Evolutionary conservation across 2,113 vertebrate species (phyloP).

Genomic region (Fukomys damarensis): DNA sequence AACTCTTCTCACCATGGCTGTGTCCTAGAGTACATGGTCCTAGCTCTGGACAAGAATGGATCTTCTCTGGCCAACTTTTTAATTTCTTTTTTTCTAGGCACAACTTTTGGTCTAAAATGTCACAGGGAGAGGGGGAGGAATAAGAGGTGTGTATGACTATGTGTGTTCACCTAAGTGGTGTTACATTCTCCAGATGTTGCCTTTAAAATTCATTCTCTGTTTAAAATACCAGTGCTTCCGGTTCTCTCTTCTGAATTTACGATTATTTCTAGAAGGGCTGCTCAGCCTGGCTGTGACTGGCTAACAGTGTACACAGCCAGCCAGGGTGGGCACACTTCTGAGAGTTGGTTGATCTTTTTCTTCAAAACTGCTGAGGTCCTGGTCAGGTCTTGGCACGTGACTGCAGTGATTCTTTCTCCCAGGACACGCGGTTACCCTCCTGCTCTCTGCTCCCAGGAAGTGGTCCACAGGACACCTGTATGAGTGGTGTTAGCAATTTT

Average conservation of each 20-base stretch:
- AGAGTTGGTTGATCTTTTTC: not conserved
- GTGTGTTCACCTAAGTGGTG: too few relatives aligned
- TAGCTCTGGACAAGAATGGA: not conserved
- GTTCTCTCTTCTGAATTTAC: not conserved
- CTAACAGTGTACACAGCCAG: not conserved
- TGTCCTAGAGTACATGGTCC: fast-evolving
- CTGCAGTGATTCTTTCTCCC: too few relatives aligned
- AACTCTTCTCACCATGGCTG: not conserved
- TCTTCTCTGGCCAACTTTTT: not conserved
- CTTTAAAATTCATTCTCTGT: not conserved
- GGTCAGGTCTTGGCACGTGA: not conserved
- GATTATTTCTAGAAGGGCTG: not conserved
- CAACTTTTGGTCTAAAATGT: not conserved
- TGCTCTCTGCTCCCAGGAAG: not conserved
- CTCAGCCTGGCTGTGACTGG: not conserved
- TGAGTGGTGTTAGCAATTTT: not conserved
- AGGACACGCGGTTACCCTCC: not conserved
- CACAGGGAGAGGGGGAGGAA: too few relatives aligned
- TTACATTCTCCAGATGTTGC: not conserved
- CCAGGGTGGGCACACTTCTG: fast-evolving
- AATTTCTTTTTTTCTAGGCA: not conserved
- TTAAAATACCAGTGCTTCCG: not conserved
- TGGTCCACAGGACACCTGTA: not conserved
- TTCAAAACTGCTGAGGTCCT: not conserved
- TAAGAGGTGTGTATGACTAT: not conserved